These are phyloP conservation scores for Macrosiphum euphorbiae DNA, from an alignment of 2,888 invertebrate genomes.

Conservation along the genomic window DNA sequence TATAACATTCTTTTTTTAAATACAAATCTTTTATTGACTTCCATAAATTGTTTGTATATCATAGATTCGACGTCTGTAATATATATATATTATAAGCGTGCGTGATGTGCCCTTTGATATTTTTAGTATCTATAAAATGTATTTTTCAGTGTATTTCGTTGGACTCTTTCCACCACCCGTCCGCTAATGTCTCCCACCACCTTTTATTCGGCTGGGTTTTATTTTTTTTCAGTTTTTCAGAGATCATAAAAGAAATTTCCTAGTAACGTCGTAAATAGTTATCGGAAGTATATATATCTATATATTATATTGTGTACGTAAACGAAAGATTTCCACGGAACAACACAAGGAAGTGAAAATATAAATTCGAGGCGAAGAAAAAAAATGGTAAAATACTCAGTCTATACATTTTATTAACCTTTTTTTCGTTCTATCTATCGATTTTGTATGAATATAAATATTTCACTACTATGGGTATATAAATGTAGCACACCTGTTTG, in stretches of 20 bases:
- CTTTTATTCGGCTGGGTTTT: not conserved
- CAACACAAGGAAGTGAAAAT: not conserved
- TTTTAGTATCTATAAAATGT: not conserved
- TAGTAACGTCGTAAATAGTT: not conserved
- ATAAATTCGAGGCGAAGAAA: not conserved
- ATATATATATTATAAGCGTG: not conserved
- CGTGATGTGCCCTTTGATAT: not conserved
- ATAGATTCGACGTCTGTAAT: not conserved
- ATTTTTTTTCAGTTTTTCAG: not conserved
- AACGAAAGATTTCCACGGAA: not conserved
- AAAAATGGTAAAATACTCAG: not conserved
- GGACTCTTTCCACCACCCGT: not conserved
- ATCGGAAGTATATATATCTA: not conserved
- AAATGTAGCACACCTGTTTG: not conserved
- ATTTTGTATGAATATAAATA: constrained; percentile 6
- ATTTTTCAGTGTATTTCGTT: not conserved
- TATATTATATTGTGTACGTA: not conserved
- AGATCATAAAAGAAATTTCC: constrained; percentile 9
- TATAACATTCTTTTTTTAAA: not conserved
- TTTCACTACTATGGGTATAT: not conserved
- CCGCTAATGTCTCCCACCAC: not conserved
- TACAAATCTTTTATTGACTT: not conserved
- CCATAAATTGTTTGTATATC: not conserved
- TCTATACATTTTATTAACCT: not conserved
- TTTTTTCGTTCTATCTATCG: constrained; percentile 1